Conservation (phyloP, 1,140 invertebrate genomes). For the Drosophila kikkawai region DNA sequence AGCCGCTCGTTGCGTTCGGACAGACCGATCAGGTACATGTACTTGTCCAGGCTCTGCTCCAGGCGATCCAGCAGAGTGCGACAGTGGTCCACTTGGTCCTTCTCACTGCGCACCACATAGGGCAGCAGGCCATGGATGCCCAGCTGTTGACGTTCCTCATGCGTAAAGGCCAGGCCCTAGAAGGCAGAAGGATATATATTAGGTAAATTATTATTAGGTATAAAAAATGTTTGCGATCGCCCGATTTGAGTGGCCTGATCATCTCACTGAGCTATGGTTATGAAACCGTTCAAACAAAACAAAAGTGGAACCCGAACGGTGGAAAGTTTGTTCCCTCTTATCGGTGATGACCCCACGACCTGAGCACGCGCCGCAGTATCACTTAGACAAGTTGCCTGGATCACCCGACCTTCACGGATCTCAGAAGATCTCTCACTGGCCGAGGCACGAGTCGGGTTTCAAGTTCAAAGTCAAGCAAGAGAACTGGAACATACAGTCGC, state of each 20-base stretch:
- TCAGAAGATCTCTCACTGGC: conserved; percentile 1
- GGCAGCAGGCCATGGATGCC: conserved; percentile 95
- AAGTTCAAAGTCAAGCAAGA: conserved; percentile 52
- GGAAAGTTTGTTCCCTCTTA: conserved; percentile 46
- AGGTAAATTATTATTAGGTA: not conserved
- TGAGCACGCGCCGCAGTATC: conserved; percentile 27
- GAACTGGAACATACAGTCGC: conserved; percentile 10
- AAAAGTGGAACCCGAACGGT: conserved; percentile 8
- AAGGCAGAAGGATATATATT: not conserved
- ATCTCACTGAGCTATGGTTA: not conserved
- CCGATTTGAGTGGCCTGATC: conserved; percentile 24
- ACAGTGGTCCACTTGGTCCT: conserved; percentile 93
- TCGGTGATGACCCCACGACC: conserved; percentile 9
- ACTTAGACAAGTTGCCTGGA: not conserved
- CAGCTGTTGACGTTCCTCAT: conserved; percentile 92
- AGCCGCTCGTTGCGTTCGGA: conserved; percentile 96
- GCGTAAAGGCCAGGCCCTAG: conserved; percentile 67
- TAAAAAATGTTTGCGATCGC: not conserved
- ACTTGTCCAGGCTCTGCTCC: conserved; percentile 93
- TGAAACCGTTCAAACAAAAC: conserved; percentile 23
- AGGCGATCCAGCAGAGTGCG: conserved; percentile 91
- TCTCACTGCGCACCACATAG: conserved; percentile 91
- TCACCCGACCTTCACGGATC: conserved; percentile 39
- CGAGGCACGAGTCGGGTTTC: conserved; percentile 20
- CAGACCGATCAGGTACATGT: conserved; percentile 92